Evolutionary conservation across 2,797 vertebrate species (phyloP), one percentile per base, ranked within the genome.

Genomic region (Prunella strophiata): DNA sequence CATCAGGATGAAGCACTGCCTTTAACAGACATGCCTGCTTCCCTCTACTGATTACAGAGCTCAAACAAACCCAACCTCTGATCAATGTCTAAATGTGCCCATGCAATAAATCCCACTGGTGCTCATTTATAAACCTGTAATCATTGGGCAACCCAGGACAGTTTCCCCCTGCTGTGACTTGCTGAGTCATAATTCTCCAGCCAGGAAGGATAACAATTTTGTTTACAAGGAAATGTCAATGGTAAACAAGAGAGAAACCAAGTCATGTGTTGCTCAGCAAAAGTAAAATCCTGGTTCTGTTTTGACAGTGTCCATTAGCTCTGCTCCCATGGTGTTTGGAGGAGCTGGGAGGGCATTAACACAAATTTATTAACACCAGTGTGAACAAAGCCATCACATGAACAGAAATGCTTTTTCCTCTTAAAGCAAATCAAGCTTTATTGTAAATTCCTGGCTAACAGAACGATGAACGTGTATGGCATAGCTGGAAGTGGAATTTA

Each of bases 391-490:
- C 43, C 2, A 8, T 52, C 67, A 5, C 0, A 0, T 48, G 79
- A 43, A 40, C 55, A 40, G 10, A 62, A 79, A 82, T 40, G 70
- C 32, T 82, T 76, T 66, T 66, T 48, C 23, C 32, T 82, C 48
- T 43, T 70, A 48, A 58, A 87, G 67, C 51, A 51, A 40, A 85
- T 11, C 25, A 55, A 45, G 34, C 16, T 78, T 95, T 58, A 19
- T 54, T 81, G 51, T 54, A 9, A 75, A 58, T 68, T 86, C 71
- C 74, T 55, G 14, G 4, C 67, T 30, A 61, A 13, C 8, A 62
- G 65, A 54, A 47, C 3, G 5, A 11, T 45, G 59, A 68, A 48
- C 0, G 0, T 40, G 26, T 9, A 11, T 2, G 3, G 68, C 18
- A 2, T 72, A 65, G 78, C 82, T 89, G 91, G 76, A 72, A 81